phyloP scores from a whole-genome alignment of 2,888 invertebrate species.

The Xestia rhomboidea region DNA sequence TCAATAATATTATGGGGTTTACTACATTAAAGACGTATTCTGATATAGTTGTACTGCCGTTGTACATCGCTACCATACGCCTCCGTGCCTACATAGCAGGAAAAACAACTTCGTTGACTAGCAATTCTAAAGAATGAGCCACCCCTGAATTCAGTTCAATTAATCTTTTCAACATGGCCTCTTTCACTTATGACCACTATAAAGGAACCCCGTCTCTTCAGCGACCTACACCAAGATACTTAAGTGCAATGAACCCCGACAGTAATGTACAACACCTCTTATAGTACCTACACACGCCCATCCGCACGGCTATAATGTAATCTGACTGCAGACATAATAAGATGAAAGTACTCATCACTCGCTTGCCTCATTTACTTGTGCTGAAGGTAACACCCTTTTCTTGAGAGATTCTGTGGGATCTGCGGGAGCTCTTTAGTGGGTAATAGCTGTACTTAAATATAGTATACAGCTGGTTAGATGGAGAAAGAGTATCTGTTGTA shows the following conservation, averaged over 20 bases:
- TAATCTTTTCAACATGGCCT: neutral
- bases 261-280: constrained; percentile 16
- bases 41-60: neutral
- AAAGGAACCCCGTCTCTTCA: neutral
- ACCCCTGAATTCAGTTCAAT: neutral
- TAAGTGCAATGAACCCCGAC: constrained; percentile 40
- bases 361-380: constrained; percentile 64
- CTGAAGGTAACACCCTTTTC: constrained; percentile 29
- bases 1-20: too few relatives aligned
- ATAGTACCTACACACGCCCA: constrained; percentile 20
- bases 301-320: constrained; percentile 57
- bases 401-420: constrained; percentile 14
- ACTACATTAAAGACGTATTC: too few relatives aligned
- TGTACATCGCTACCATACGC: neutral
- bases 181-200: neutral
- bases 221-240: constrained; percentile 26
- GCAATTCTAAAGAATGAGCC: neutral
- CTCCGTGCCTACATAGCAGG: neutral
- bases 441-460: constrained; percentile 10
- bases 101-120: neutral
- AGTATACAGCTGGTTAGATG: neutral
- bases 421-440: neutral
- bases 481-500: neutral
- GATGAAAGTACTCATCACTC: constrained; percentile 69
- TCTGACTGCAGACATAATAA: constrained; percentile 70